Base-by-base conservation (phyloP, 2,113 vertebrate species). In the Neoarius graeffei region DNA sequence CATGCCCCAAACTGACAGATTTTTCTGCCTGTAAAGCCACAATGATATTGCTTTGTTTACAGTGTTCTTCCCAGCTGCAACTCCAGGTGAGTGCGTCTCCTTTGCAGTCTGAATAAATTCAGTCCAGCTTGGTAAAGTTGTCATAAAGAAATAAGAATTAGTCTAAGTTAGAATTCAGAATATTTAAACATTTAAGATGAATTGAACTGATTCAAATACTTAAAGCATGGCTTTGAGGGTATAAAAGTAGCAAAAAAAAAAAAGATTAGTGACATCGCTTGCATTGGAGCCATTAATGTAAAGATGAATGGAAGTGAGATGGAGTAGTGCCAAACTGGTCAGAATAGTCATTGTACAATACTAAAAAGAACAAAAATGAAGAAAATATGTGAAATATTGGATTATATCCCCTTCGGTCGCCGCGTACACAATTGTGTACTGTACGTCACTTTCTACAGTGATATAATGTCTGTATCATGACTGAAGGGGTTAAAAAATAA, bases 161-260 rank as follows among this genome's bases (percentile, higher is more conserved):
- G 3, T 42, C 42, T 42, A 42, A 42, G 42, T 42, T 42, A 56
- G 17, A 42, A 60, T 81, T 87, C 20, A 87, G 71, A 62, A 77
- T 66, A 66, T 27, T 87, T 50, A 77, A 79, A 84, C 13, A 23
- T 62, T 48, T n/a, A 73, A 87, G 30, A 83, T 83, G 4, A 42
- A 42, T 42, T 42, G 42, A 81, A 69, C 1, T 9, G 10, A 62
- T 17, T 81, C 35, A 19, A 81, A 62, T 54, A 64, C 77, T 52
- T 74, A 57, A 81, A 86, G 67, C 71, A 48, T 71, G 50, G 54
- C 71, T 84, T 59, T 81, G 62, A 86, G 80, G 23, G 20, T n/a
- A 62, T 50, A 59, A 35, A n/a, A n/a, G 19, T 6, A 42, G 50
- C 7, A 76, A 52, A 85, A n/a, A 60, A 85, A n/a, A 60, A 30